These are phyloP conservation scores for Parasteatoda lunata DNA, from an alignment of 2,888 invertebrate genomes.

Conservation along the genomic window DNA sequence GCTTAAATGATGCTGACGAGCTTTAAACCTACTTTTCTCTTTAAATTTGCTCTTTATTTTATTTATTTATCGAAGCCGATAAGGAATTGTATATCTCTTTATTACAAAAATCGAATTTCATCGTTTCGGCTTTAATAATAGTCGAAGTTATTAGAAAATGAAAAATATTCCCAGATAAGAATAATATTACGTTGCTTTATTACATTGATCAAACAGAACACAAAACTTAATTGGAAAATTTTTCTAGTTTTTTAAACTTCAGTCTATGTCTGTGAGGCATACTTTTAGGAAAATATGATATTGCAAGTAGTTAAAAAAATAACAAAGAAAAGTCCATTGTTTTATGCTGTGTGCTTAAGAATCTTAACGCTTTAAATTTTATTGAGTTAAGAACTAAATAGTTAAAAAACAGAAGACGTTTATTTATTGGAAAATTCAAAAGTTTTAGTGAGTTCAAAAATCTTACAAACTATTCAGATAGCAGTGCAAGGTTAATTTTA, in stretches of 20 bases:
- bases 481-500: not conserved
- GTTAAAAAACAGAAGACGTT: not conserved
- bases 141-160: slow-evolving; percentile 7
- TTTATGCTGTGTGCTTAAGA: not conserved
- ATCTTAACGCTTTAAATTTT: not conserved
- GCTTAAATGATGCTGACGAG: slow-evolving; percentile 22
- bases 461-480: not conserved
- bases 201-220: not conserved
- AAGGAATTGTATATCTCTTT: slow-evolving; percentile 18
- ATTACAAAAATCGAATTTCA: slow-evolving; percentile 48
- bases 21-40: slow-evolving; percentile 37
- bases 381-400: not conserved
- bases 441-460: not conserved
- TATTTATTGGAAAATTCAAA: not conserved
- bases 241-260: too few species aligned
- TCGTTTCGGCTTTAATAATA: slow-evolving; percentile 26
- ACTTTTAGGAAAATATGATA: too few species aligned
- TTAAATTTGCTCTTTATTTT: slow-evolving; percentile 32
- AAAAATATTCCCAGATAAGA: not conserved
- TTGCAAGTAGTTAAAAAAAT: too few species aligned
- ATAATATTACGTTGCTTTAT: not conserved
- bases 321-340: too few species aligned
- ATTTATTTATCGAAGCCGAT: slow-evolving; percentile 47
- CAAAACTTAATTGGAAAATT: not conserved
- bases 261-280: too few species aligned